These are phyloP conservation scores for Endotricha flammealis DNA, from an alignment of 2,888 invertebrate species.

Conservation along the genomic window DNA sequence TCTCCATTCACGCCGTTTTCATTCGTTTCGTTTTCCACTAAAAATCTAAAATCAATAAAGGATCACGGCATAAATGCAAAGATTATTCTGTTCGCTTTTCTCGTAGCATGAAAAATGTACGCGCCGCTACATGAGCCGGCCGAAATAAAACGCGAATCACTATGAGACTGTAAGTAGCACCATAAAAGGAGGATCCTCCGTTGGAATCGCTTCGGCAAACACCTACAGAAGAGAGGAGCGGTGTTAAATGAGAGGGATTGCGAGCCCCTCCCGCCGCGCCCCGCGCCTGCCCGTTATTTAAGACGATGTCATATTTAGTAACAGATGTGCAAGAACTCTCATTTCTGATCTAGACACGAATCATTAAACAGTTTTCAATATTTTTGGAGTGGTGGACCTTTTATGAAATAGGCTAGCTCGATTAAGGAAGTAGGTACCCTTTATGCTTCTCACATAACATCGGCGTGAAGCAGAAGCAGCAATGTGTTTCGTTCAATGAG, in stretches of 20 bases:
- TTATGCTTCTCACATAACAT: too few relatives aligned
- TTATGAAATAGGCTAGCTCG: too few relatives aligned
- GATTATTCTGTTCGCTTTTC: constrained; percentile 70
- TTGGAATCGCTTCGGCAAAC: constrained; percentile 76
- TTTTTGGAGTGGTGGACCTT: constrained; percentile 8
- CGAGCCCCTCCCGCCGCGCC: constrained; percentile 33
- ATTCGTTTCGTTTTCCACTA: constrained; percentile 75
- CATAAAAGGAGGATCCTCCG: constrained; percentile 72
- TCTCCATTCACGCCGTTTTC: constrained; percentile 73
- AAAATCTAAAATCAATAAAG: constrained; percentile 79
- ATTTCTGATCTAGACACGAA: constrained; percentile 44
- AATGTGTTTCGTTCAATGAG: too few relatives aligned
- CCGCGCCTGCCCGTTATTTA: constrained; percentile 41
- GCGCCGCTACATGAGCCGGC: constrained; percentile 69
- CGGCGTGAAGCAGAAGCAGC: too few relatives aligned
- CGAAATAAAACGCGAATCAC: constrained; percentile 78
- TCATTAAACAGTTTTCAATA: constrained; percentile 42
- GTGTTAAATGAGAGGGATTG: constrained; percentile 79
- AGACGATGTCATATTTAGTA: constrained; percentile 56
- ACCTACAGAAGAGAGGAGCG: constrained; percentile 73
- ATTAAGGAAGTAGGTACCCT: too few relatives aligned
- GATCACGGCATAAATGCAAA: constrained; percentile 77
- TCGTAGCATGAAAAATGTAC: constrained; percentile 73
- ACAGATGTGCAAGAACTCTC: constrained; percentile 56
- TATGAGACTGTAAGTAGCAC: constrained; percentile 73